A percentile compares a stretch with the other conserved stretches of the same genome.
These are phyloP conservation scores for Pyrgilauda ruficollis DNA, from an alignment of 2,113 vertebrate species.

Conservation along the genomic window DNA sequence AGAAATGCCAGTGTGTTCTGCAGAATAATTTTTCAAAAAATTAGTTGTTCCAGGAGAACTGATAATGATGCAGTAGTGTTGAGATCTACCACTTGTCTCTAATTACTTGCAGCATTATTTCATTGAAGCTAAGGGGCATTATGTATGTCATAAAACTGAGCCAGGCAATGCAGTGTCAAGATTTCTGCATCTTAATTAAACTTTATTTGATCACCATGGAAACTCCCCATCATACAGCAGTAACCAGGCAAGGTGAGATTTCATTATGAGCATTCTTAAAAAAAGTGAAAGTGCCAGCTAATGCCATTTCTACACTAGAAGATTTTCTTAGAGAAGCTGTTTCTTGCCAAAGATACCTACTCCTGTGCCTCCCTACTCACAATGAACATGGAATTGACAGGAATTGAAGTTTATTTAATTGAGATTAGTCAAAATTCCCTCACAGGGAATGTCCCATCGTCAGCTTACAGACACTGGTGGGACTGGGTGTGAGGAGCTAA, in stretches of 20 bases:
- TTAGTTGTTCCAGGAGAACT: conserved; percentile 7
- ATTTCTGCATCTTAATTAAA: not conserved
- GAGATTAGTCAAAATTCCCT: not conserved
- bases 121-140: not conserved
- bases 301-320: not conserved
- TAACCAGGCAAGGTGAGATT: not conserved
- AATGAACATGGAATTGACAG: not conserved
- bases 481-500: not conserved
- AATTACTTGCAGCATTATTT: not conserved
- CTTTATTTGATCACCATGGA: not conserved
- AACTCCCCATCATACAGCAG: not conserved
- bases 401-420: not conserved
- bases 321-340: not conserved
- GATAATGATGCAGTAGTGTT: conserved; percentile 16
- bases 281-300: not conserved
- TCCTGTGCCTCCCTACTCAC: not conserved
- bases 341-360: not conserved
- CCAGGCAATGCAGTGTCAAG: not conserved
- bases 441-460: not conserved
- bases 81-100: conserved; percentile 42
- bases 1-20: not conserved
- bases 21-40: not conserved
- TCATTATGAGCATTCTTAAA: not conserved
- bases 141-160: not conserved
- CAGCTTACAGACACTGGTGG: not conserved